Evolutionary conservation across 2,888 invertebrate genomes (phyloP).

Genomic region (Caenorhabditis auriculariae): DNA sequence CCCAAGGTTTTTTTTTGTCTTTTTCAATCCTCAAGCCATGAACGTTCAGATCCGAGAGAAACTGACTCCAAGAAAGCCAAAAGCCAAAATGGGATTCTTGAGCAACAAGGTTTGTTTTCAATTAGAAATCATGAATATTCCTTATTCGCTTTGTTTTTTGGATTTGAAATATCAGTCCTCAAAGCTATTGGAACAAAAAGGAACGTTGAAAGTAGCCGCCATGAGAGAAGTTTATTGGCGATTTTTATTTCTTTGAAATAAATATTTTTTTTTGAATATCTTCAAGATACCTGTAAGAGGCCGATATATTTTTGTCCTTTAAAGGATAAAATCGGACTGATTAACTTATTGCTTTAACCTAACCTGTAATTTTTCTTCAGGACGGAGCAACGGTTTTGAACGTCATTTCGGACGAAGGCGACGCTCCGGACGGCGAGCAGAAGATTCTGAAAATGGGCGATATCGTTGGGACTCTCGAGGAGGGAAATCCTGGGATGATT

Average conservation of each 20-base stretch:
- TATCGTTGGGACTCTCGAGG: constrained; percentile 50
- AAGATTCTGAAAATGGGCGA: constrained; percentile 39
- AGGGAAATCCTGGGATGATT: constrained; percentile 53
- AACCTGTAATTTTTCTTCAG: too few species aligned
- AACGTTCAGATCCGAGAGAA: constrained; percentile 7
- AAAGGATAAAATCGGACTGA: too few species aligned
- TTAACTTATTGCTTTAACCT: too few species aligned
- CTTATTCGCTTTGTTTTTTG: too few species aligned
- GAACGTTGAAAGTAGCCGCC: too few species aligned
- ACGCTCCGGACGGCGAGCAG: constrained; percentile 7
- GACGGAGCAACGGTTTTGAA: constrained; percentile 51
- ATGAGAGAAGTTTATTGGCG: too few species aligned
- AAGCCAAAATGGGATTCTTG: constrained; percentile 13
- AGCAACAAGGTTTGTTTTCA: constrained; percentile 10
- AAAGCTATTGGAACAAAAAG: too few species aligned
- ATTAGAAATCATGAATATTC: too few species aligned
- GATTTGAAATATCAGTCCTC: too few species aligned
- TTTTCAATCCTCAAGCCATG: too few species aligned
- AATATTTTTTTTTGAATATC: not conserved
- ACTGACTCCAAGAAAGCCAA: constrained; percentile 14
- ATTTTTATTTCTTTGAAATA: not conserved
- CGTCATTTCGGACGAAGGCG: constrained; percentile 22
- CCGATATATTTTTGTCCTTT: too few species aligned
- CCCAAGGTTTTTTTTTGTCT: constrained; percentile 7
- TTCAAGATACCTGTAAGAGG: too few species aligned